Percentiles rank a stretch among this genome's conserved stretches.
phyloP scores from a whole-genome alignment of 2,113 vertebrate species.

The Ceyx melanurus region DNA sequence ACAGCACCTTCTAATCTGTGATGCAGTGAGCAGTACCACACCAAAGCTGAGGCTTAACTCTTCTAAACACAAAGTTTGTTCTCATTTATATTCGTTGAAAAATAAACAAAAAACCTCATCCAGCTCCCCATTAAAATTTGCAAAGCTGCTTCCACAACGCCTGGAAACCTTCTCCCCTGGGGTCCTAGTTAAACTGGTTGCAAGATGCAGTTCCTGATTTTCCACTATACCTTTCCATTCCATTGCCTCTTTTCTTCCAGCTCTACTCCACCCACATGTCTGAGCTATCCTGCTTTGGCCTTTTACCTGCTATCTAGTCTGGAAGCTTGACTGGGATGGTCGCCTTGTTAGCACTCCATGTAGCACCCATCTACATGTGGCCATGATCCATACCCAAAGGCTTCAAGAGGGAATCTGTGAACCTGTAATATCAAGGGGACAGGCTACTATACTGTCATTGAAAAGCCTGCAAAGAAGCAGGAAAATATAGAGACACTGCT shows the following conservation, averaged over 20 bases:
- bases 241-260: neutral
- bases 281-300: neutral
- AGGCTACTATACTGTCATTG: neutral
- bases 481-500: neutral
- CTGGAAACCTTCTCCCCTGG: neutral
- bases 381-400: neutral
- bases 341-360: neutral
- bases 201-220: neutral
- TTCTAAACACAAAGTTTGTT: neutral
- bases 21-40: neutral
- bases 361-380: fast-evolving
- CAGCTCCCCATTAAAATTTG: neutral
- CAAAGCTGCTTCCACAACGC: neutral
- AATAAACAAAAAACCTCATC: neutral
- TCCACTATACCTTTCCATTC: neutral
- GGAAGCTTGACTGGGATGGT: neutral
- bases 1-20: neutral
- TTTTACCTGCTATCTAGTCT: neutral
- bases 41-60: neutral
- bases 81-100: neutral
- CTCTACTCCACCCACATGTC: neutral
- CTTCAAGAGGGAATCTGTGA: neutral
- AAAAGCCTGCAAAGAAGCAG: neutral
- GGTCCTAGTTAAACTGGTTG: neutral
- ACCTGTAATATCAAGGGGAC: neutral